These are phyloP conservation scores for Proteles cristata DNA, from an alignment of 2,113 vertebrate genomes.

Conservation along the genomic window DNA sequence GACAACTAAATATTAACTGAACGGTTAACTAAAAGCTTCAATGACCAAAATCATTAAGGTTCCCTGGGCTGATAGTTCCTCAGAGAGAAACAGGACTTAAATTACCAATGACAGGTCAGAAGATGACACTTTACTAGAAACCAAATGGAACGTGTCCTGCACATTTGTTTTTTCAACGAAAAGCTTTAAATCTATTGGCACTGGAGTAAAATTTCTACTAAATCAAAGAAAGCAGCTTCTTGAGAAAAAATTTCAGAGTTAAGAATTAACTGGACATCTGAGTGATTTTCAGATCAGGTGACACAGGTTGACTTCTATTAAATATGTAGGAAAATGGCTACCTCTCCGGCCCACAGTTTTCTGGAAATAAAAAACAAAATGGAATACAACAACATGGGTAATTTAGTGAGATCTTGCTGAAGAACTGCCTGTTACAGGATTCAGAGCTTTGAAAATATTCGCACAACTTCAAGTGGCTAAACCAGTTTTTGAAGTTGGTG, in stretches of 20 bases:
- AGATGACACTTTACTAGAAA: not conserved
- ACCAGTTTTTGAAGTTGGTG: not conserved
- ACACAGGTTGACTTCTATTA: not conserved
- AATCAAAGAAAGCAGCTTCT: not conserved
- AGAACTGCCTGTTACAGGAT: not conserved
- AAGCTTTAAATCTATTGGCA: not conserved
- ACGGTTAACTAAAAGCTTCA: not conserved
- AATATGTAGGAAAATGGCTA: not conserved
- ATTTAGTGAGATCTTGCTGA: not conserved
- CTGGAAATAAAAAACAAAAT: not conserved
- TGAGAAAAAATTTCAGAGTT: not conserved
- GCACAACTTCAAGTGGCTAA: not conserved
- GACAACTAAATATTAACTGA: not conserved
- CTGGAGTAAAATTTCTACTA: not conserved
- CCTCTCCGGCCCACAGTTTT: not conserved
- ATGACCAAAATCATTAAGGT: not conserved
- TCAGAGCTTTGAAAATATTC: not conserved
- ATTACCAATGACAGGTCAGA: not conserved
- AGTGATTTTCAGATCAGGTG: conserved; percentile 29
- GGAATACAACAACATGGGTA: not conserved
- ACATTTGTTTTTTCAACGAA: not conserved
- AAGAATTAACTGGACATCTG: conserved; percentile 6
- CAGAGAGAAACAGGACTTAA: not conserved
- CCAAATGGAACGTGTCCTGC: not conserved
- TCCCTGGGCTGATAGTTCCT: not conserved